phyloP scores from a whole-genome alignment of 2,888 invertebrate genomes.

The Dryadula phaetusa region DNA sequence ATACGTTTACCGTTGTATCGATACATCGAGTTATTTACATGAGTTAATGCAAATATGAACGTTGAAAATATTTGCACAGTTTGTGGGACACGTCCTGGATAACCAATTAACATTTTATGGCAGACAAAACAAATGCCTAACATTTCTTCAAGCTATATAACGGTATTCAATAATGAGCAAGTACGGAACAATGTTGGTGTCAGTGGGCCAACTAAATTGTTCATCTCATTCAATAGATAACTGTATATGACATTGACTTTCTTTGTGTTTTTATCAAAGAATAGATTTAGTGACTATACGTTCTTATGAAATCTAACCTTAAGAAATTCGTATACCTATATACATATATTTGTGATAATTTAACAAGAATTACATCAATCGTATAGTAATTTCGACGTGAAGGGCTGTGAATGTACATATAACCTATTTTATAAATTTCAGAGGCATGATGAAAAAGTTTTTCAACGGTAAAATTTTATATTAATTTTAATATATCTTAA shows the following conservation, averaged over 20 bases:
- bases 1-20: conserved; percentile 32
- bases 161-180: conserved; percentile 65
- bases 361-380: not conserved
- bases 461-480: too few species aligned
- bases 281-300: not conserved
- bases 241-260: conserved; percentile 64
- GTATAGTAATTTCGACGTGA: not conserved
- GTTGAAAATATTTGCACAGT: conserved; percentile 33
- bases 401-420: too few species aligned
- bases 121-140: conserved; percentile 38
- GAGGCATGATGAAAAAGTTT: too few species aligned
- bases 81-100: conserved; percentile 28
- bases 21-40: conserved; percentile 34
- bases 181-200: conserved; percentile 69
- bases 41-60: conserved; percentile 28
- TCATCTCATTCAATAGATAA: conserved; percentile 62
- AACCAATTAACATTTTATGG: conserved; percentile 21
- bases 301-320: not conserved
- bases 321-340: not conserved
- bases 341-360: not conserved
- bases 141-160: conserved; percentile 50
- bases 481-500: too few species aligned
- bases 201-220: conserved; percentile 71
- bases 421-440: too few species aligned
- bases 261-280: conserved; percentile 45